Conservation (phyloP, 2,113 vertebrate genomes). For the Epinephelus lanceolatus region DNA sequence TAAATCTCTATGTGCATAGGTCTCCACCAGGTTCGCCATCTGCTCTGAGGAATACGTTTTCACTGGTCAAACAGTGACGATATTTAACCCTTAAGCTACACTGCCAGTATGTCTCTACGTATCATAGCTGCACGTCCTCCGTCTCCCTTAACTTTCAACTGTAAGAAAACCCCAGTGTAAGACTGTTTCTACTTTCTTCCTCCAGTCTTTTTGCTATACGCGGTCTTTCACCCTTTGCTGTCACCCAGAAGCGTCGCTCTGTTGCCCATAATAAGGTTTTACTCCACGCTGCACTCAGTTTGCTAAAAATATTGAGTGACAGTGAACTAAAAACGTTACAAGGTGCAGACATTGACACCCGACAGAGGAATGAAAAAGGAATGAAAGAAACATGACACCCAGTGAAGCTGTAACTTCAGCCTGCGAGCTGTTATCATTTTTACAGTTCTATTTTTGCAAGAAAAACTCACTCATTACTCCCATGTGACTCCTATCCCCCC, state of each 20-base stretch:
- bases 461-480: slow-evolving; percentile 21
- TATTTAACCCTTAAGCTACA: slow-evolving; percentile 25
- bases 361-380: slow-evolving; percentile 48
- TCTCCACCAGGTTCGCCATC: slow-evolving; percentile 68
- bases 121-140: background rate
- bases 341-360: slow-evolving; percentile 35
- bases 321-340: slow-evolving; percentile 49
- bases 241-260: slow-evolving; percentile 32
- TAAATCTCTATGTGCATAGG: slow-evolving; percentile 42
- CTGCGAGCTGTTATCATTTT: slow-evolving; percentile 9
- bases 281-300: slow-evolving; percentile 5
- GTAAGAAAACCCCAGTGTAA: background rate
- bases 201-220: background rate
- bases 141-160: background rate
- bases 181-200: background rate
- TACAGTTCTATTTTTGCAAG: slow-evolving; percentile 6
- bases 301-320: slow-evolving; percentile 22
- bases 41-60: slow-evolving; percentile 38
- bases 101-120: background rate
- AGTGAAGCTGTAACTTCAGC: slow-evolving; percentile 13
- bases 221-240: slow-evolving; percentile 19
- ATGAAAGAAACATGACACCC: slow-evolving; percentile 38
- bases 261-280: slow-evolving; percentile 31
- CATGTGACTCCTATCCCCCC: background rate
- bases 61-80: slow-evolving; percentile 27